Evolutionary conservation across 53 echinoderm and acorn worm genomes (phyloP), one percentile per base, ranked within the genome.

Genomic region (Pentamera pediparva): DNA sequence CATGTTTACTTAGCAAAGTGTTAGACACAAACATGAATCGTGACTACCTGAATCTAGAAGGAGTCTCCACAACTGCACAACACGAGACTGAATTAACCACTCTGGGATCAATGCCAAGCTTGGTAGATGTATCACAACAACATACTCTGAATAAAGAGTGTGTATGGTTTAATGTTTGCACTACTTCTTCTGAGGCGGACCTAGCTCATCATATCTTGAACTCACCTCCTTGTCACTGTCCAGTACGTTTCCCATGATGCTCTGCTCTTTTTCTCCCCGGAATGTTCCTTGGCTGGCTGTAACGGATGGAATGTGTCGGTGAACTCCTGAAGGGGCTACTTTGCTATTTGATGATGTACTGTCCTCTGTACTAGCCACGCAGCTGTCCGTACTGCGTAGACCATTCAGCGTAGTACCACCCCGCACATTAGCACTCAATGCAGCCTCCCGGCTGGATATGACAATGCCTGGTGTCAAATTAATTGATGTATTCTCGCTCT

Each of bases 161-260:
- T 18, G 24, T 22, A 26, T 54, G 8, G 43, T 10, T 41, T 10
- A 2, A 54, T 54, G 54, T 54, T 54, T 54, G 28, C 54, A 26
- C 54, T 26, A 24, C 54, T 50, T 50, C 51, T 54, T n/a, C n/a
- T n/a, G n/a, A n/a, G n/a, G n/a, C n/a, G n/a, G n/a, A n/a, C n/a
- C n/a, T n/a, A n/a, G n/a, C n/a, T n/a, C n/a, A n/a, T n/a, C n/a
- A n/a, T n/a, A n/a, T n/a, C n/a, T n/a, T n/a, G n/a, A n/a, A n/a
- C n/a, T n/a, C n/a, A n/a, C 67, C 39, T 67, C 67, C 67, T 67
- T 67, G 26, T 67, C 67, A 5, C 45, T 67, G 30, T 67, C 67
- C 3, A 67, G 39, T 40, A 67, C 45, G 45, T 67, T 67, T 67
- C 67, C 67, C 67, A 67, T 67, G 21, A 38, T 67, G 40, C 38